These are phyloP conservation scores for Branchellion lobata DNA, from an alignment of 2,888 invertebrate species.

Conservation along the genomic window DNA sequence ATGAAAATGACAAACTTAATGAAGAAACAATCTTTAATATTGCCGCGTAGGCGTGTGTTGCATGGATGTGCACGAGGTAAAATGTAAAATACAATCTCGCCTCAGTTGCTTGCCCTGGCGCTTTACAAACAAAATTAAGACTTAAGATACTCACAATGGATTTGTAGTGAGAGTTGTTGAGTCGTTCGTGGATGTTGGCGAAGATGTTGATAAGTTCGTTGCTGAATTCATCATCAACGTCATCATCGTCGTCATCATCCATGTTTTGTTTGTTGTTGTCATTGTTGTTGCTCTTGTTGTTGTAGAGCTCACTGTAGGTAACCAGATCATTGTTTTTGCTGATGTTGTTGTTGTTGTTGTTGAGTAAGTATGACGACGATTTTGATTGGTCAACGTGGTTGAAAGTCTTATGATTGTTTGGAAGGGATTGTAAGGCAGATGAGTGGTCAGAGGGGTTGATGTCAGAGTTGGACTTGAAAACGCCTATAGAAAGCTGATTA, in stretches of 20 bases:
- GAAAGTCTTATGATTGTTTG: neutral
- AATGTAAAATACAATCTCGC: no score
- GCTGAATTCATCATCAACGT: slow-evolving; percentile 16
- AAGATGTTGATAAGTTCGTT: slow-evolving; percentile 16
- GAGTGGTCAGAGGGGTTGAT: neutral
- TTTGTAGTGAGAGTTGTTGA: slow-evolving; percentile 13
- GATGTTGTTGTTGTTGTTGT: neutral
- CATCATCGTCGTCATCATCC: neutral
- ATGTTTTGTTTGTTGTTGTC: neutral
- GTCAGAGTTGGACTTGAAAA: neutral
- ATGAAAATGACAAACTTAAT: no score
- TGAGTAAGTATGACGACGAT: neutral
- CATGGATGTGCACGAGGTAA: no score
- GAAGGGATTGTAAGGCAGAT: no score
- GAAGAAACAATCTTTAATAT: no score
- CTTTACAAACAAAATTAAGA: no score
- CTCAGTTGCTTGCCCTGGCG: no score
- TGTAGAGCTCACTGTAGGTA: neutral
- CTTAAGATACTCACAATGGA: slow-evolving; percentile 36
- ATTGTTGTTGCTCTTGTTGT: neutral
- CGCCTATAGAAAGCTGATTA: neutral
- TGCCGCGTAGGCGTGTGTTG: no score
- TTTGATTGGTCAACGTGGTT: neutral
- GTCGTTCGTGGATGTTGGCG: slow-evolving; percentile 18
- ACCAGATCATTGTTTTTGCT: neutral